Percentiles rank a stretch among this genome's conserved stretches.
Conservation (phyloP, 2,797 vertebrate genomes). For the Onychomys arenicola region DNA sequence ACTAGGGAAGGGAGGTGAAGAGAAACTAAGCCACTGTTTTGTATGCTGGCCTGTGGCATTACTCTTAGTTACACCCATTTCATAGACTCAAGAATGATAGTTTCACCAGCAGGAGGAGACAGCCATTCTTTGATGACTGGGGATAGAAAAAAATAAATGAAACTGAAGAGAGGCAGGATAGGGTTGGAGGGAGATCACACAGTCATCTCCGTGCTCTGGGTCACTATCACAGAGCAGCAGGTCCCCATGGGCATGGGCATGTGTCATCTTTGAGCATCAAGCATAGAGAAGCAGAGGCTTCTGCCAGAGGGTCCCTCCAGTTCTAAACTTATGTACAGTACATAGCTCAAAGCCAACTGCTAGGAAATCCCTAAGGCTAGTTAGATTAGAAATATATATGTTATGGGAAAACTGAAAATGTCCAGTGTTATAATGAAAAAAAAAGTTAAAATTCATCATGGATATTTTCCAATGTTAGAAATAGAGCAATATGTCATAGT, state of each 20-base stretch:
- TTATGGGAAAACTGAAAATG: slow-evolving; percentile 11
- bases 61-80: not conserved
- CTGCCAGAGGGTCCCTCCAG: not conserved
- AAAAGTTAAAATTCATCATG: slow-evolving; percentile 59
- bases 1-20: too few species aligned
- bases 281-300: not conserved
- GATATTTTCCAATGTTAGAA: slow-evolving; percentile 55
- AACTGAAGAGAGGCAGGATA: not conserved
- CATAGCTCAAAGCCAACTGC: not conserved
- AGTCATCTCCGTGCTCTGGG: not conserved
- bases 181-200: accelerated
- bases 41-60: not conserved
- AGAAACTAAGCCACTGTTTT: not conserved
- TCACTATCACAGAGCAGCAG: not conserved
- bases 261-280: not conserved
- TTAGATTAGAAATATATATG: not conserved
- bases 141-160: not conserved
- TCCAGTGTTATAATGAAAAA: slow-evolving; percentile 58
- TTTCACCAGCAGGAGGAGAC: slow-evolving; percentile 29
- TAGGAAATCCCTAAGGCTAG: not conserved
- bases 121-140: not conserved
- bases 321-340: not conserved
- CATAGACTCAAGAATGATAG: slow-evolving; percentile 33
- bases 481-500: slow-evolving; percentile 39
- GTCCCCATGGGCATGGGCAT: not conserved